These are phyloP conservation scores for Anastatus disparis DNA, from an alignment of 1,140 invertebrate genomes.

Conservation along the genomic window DNA sequence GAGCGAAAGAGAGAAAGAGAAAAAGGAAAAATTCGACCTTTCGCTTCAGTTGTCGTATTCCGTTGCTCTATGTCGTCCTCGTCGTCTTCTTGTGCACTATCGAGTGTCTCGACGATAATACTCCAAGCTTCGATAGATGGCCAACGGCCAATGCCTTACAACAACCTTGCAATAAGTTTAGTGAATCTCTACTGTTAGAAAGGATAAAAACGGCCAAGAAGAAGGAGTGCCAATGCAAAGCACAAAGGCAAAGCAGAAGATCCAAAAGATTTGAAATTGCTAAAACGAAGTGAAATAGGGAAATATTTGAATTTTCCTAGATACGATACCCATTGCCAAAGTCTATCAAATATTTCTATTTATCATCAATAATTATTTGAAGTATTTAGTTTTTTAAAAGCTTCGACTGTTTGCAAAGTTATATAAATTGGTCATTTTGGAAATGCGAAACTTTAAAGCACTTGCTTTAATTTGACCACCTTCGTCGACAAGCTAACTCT, in stretches of 20 bases:
- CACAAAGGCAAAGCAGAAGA: too few relatives aligned
- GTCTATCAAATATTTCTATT: too few relatives aligned
- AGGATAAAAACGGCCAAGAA: background rate
- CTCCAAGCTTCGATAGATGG: constrained; percentile 8
- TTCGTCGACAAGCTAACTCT: background rate
- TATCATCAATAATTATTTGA: too few relatives aligned
- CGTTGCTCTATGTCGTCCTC: too few relatives aligned
- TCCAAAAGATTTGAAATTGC: too few relatives aligned
- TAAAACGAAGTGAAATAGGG: too few relatives aligned
- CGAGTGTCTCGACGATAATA: background rate
- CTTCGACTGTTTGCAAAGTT: background rate
- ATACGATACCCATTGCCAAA: too few relatives aligned
- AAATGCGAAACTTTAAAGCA: too few relatives aligned
- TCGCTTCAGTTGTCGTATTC: too few relatives aligned
- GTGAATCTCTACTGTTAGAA: background rate
- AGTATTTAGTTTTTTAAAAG: too few relatives aligned
- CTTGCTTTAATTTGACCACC: constrained; percentile 19
- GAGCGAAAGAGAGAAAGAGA: constrained; percentile 8
- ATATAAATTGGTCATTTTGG: background rate
- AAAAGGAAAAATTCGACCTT: background rate
- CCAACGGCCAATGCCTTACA: constrained; percentile 2
- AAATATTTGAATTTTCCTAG: background rate
- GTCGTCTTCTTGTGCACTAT: too few relatives aligned
- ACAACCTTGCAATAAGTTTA: background rate
- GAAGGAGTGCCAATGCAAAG: too few relatives aligned